A percentile compares a stretch with the other conserved stretches of the same genome.
These are phyloP conservation scores for Hydrolagus affinis DNA, from an alignment of 2,113 vertebrate species.

Conservation along the genomic window DNA sequence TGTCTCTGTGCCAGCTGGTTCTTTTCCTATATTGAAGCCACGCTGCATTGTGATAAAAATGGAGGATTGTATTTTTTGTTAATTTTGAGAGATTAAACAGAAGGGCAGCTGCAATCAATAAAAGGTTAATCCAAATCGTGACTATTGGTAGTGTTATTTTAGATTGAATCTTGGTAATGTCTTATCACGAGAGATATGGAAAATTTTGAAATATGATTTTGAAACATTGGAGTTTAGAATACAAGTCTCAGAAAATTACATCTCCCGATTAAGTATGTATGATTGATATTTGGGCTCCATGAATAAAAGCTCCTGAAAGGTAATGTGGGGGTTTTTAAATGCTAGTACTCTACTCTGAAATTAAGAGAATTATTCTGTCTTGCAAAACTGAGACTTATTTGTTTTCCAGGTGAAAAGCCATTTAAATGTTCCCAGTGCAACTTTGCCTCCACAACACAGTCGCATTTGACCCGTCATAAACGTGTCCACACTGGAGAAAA, in stretches of 20 bases:
- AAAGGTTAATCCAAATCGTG: conserved; percentile 28
- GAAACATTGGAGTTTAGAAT: conserved; percentile 24
- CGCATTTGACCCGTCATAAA: conserved; percentile 92
- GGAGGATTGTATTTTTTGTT: not conserved
- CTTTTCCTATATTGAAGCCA: not conserved
- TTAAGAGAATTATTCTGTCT: not conserved
- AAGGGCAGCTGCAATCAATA: not conserved
- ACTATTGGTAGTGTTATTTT: not conserved
- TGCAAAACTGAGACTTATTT: conserved; percentile 7
- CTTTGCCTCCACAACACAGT: conserved; percentile 95
- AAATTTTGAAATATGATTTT: conserved; percentile 23
- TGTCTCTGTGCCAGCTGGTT: not conserved
- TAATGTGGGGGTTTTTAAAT: conserved; percentile 1
- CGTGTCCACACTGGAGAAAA: conserved; percentile 97
- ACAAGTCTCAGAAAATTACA: conserved; percentile 21
- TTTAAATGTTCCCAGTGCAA: conserved; percentile 94
- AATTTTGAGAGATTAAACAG: conserved; percentile 4
- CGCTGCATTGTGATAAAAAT: not conserved
- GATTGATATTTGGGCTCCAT: conserved; percentile 1
- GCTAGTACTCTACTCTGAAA: not conserved
- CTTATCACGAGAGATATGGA: conserved; percentile 17
- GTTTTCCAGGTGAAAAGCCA: conserved; percentile 80
- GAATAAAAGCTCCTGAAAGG: conserved; percentile 12
- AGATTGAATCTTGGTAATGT: conserved; percentile 17
- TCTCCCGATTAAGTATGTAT: conserved; percentile 5